These are phyloP conservation scores for Plectrocnemia conspersa DNA, from an alignment of 1,140 invertebrate species.

Conservation along the genomic window DNA sequence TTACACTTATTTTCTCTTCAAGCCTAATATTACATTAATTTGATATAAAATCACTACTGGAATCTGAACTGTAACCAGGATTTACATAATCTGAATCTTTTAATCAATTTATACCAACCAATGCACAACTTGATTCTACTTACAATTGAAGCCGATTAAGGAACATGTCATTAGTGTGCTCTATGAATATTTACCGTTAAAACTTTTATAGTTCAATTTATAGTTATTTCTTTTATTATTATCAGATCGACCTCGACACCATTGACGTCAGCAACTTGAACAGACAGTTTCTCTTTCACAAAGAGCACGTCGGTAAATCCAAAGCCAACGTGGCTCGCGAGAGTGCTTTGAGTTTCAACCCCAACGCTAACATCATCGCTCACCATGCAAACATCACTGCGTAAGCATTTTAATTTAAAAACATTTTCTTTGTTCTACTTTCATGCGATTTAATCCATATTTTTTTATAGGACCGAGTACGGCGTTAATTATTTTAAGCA, in stretches of 20 bases:
- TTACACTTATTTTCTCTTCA: too few relatives aligned
- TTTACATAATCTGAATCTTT: too few relatives aligned
- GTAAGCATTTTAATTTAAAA: constrained; percentile 53
- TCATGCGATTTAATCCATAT: constrained; percentile 24
- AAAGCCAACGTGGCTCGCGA: constrained; percentile 87
- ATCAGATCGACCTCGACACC: constrained; percentile 97
- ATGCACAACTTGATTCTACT: too few relatives aligned
- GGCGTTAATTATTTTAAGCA: constrained; percentile 87
- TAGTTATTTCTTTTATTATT: too few relatives aligned
- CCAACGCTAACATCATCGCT: constrained; percentile 79
- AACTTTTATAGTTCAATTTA: too few relatives aligned
- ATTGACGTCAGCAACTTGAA: constrained; percentile 99
- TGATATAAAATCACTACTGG: too few relatives aligned
- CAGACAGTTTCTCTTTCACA: constrained; percentile 96
- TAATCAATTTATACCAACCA: too few relatives aligned
- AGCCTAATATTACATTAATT: too few relatives aligned
- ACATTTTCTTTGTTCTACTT: constrained; percentile 23
- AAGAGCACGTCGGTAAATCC: constrained; percentile 95
- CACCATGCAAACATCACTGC: constrained; percentile 92
- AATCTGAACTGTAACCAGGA: too few relatives aligned
- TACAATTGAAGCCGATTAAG: too few relatives aligned
- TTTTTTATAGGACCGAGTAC: constrained; percentile 75
- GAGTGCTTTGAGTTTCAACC: constrained; percentile 85
- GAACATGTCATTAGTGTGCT: too few relatives aligned
- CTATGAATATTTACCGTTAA: too few relatives aligned